Percentiles rank a stretch among this genome's conserved stretches.
Conservation (phyloP, 2,888 invertebrate species). For the Nezara viridula region DNA sequence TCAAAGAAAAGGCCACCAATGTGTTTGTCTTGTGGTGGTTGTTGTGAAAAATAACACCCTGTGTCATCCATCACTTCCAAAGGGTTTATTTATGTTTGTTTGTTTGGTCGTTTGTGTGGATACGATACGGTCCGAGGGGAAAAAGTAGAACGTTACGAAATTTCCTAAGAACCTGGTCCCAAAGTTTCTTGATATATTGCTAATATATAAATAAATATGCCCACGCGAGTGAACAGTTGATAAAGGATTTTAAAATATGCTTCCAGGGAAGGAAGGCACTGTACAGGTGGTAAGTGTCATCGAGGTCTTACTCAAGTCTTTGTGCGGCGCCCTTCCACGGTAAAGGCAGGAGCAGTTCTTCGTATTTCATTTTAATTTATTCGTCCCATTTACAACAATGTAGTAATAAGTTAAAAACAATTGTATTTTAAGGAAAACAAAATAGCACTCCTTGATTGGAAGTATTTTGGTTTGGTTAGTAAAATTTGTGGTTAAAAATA, state of each 20-base stretch:
- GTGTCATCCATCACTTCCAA: conserved; percentile 45
- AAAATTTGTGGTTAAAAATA: too few relatives aligned
- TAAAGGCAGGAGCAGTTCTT: background rate
- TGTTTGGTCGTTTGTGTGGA: conserved; percentile 32
- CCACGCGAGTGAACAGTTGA: background rate
- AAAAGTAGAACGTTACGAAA: conserved; percentile 39
- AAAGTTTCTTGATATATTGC: background rate
- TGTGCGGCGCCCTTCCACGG: background rate
- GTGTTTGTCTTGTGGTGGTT: conserved; percentile 7
- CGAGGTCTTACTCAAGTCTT: background rate
- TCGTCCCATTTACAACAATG: background rate
- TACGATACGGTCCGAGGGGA: conserved; percentile 4
- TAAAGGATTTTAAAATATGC: background rate
- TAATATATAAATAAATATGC: background rate
- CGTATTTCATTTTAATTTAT: background rate
- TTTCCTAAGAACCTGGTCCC: background rate
- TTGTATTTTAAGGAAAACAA: too few relatives aligned
- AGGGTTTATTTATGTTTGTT: conserved; percentile 50
- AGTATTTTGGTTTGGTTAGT: too few relatives aligned
- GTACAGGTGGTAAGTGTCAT: conserved; percentile 17
- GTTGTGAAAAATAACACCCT: conserved; percentile 48
- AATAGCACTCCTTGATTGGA: too few relatives aligned
- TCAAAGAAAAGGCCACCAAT: background rate
- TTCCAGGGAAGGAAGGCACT: background rate
- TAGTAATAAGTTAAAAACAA: too few relatives aligned